Conservation (phyloP, 2,113 vertebrate genomes). For the Paramisgurnus dabryanus region DNA sequence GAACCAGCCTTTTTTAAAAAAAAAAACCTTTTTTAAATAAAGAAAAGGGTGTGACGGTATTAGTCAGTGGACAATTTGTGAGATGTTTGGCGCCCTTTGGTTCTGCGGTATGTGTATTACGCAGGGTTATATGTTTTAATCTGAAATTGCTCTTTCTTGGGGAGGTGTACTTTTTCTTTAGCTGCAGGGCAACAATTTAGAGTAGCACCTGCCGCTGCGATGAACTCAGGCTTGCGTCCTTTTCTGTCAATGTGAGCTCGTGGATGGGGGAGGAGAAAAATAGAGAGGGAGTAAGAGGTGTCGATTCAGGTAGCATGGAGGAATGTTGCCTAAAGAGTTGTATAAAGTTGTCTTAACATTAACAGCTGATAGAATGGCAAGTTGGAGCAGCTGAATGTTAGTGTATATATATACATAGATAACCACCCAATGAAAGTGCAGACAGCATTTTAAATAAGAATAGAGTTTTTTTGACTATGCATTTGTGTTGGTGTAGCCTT, state of each 20-base stretch:
- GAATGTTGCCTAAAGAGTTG: constrained; percentile 72
- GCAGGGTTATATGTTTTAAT: constrained; percentile 75
- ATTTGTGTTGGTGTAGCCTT: too few species aligned
- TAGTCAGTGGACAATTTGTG: constrained; percentile 71
- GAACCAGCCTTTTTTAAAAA: not conserved
- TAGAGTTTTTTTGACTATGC: too few species aligned
- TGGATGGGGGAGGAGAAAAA: not conserved
- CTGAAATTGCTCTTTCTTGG: constrained; percentile 81
- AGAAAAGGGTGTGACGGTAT: constrained; percentile 55
- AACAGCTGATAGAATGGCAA: constrained; percentile 70
- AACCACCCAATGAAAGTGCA: too few species aligned
- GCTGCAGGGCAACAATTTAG: constrained; percentile 74
- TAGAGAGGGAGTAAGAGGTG: constrained; percentile 11
- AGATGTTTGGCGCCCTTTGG: constrained; percentile 77
- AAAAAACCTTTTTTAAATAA: not conserved
- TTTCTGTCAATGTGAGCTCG: constrained; percentile 46
- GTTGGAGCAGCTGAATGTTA: constrained; percentile 54
- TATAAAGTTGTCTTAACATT: constrained; percentile 65
- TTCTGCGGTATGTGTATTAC: constrained; percentile 80
- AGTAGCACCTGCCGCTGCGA: constrained; percentile 69
- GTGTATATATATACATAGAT: too few species aligned
- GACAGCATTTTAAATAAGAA: too few species aligned
- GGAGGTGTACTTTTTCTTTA: constrained; percentile 60
- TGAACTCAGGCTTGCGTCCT: constrained; percentile 61
- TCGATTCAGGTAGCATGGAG: constrained; percentile 72